Evolutionary conservation across 2,797 vertebrate species (phyloP), one percentile per base, ranked within the genome.

Genomic region (Megalops cyprinoides): DNA sequence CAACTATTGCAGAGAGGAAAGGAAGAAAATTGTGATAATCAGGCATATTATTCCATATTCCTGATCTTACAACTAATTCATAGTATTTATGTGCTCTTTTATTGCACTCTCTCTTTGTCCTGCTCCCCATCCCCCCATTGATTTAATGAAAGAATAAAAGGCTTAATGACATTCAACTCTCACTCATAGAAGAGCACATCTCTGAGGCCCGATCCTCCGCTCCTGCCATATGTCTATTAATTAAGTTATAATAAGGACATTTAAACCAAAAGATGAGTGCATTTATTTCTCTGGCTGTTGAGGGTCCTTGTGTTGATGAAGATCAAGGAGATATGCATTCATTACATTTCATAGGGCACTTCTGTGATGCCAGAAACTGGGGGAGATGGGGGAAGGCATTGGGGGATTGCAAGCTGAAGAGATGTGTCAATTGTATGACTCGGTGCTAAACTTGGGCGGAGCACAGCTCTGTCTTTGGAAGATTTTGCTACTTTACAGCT

Each of bases 81-180:
- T 20, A 60, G 80, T 79, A 75, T 84, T 86, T 81, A 82, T 84
- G 76, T 62, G 42, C 31, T 75, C 65, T 49, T 67, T 76, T 69
- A 82, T 83, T 80, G 69, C 83, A 51, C 71, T 67, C n/a, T 69
- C 20, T 77, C 71, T 82, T 86, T 81, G 81, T 83, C 79, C 58
- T 15, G n/a, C 39, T 78, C 79, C 79, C 49, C 65, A 76, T n/a
- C n/a, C 84, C 83, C 80, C 79, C 4, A 5, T 39, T 55, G 81
- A 83, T 80, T 81, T 86, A 79, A 83, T 85, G 51, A 83, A 87
- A 85, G 84, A 85, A 79, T 84, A 81, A 86, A 86, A 71, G 82
- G 80, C 82, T 83, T 87, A 86, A 86, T 83, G 81, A 85, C 81
- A 84, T 76, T 82, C 76, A 82, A 78, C 73, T 79, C 71, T 86